Conservation (phyloP, 1,140 invertebrate genomes). For the Mesaphorura yosii region DNA sequence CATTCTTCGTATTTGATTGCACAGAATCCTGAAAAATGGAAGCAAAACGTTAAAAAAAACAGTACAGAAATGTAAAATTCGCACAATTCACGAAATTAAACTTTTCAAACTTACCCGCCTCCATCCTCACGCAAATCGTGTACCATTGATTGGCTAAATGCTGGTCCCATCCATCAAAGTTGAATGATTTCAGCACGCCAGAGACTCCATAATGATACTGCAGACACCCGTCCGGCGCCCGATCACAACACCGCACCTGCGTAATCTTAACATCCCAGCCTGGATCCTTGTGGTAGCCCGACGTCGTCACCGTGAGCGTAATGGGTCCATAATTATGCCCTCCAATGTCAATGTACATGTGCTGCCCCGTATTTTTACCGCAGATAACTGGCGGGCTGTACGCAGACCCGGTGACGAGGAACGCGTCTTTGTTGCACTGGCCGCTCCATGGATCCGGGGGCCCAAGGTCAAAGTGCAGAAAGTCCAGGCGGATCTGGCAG, state of each 20-base stretch:
- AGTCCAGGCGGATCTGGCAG: slow-evolving; percentile 36
- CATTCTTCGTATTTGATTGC: slow-evolving; percentile 34
- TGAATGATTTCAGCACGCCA: slow-evolving; percentile 34
- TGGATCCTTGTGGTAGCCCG: slow-evolving; percentile 34
- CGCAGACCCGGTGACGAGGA: slow-evolving; percentile 35
- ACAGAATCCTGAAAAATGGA: slow-evolving; percentile 27
- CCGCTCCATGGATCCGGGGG: slow-evolving; percentile 33
- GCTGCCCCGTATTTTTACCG: slow-evolving; percentile 37
- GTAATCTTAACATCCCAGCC: slow-evolving; percentile 35
- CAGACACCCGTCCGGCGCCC: slow-evolving; percentile 34
- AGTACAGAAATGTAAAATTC: background rate
- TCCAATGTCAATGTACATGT: slow-evolving; percentile 37
- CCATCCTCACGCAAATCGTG: slow-evolving; percentile 34
- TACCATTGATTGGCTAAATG: slow-evolving; percentile 36
- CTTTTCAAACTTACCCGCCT: slow-evolving; percentile 22
- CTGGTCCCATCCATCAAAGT: slow-evolving; percentile 33
- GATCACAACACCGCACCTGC: slow-evolving; percentile 31
- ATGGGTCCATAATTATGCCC: slow-evolving; percentile 33
- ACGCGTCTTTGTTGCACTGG: slow-evolving; percentile 36
- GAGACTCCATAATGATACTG: slow-evolving; percentile 34
- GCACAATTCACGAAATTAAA: background rate
- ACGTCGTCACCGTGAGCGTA: slow-evolving; percentile 33
- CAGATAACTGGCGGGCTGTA: slow-evolving; percentile 36
- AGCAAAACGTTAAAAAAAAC: background rate
- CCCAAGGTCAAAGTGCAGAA: slow-evolving; percentile 32